These are phyloP conservation scores for Perdita meconis DNA, from an alignment of 2,888 invertebrate genomes.

Conservation along the genomic window DNA sequence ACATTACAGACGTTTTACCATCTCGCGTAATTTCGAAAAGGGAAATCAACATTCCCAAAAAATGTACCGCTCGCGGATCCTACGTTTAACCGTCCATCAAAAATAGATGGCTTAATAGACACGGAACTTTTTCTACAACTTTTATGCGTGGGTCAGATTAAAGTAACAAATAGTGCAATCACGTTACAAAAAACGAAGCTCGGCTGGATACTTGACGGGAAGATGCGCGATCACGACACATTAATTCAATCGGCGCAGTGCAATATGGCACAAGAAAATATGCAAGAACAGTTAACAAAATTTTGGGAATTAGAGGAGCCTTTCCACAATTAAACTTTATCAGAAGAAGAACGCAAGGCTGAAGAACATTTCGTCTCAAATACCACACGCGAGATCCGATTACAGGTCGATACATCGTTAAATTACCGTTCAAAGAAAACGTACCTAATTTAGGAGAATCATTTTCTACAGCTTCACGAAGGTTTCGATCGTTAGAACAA, in stretches of 20 bases:
- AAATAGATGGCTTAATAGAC: constrained; percentile 23
- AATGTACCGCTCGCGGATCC: constrained; percentile 37
- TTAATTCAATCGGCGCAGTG: neutral
- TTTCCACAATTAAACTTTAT: too few species aligned
- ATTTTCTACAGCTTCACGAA: neutral
- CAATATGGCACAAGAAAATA: neutral
- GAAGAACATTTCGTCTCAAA: constrained; percentile 24
- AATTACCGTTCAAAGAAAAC: constrained; percentile 28
- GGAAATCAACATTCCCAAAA: constrained; percentile 22
- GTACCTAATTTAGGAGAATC: constrained; percentile 6
- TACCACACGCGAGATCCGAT: constrained; percentile 6
- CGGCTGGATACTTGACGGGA: constrained; percentile 43
- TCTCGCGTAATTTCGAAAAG: neutral
- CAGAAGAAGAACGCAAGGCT: neutral
- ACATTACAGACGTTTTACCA: neutral
- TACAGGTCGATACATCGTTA: constrained; percentile 31
- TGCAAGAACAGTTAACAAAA: neutral
- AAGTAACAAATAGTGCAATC: neutral
- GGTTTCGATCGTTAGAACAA: constrained; percentile 18
- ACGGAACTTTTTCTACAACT: constrained; percentile 3
- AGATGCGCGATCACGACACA: too few species aligned
- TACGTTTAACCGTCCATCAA: neutral
- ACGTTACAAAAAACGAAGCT: constrained; percentile 24
- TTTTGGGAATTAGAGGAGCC: constrained; percentile 45
- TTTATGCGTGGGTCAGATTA: constrained; percentile 17